phyloP scores from a whole-genome alignment of 2,113 vertebrate species.

The Epinephelus cyanopodus region DNA sequence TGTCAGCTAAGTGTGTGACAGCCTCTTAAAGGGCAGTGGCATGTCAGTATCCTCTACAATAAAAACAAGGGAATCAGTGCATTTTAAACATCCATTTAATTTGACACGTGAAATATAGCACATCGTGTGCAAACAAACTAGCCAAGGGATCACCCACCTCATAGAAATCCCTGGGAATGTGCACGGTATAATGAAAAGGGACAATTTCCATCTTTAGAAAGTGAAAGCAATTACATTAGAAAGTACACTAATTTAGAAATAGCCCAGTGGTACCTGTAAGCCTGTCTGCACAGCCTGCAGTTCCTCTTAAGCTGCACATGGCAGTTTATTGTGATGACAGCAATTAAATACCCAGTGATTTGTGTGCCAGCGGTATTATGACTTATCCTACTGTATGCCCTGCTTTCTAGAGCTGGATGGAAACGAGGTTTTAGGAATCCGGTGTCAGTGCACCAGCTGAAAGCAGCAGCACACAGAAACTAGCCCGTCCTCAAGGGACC shows the following conservation, averaged over 20 bases:
- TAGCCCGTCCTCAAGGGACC: slow-evolving; percentile 56
- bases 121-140: slow-evolving; percentile 34
- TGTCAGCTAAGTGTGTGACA: not conserved
- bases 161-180: slow-evolving; percentile 40
- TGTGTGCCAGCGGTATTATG: slow-evolving; percentile 72
- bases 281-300: slow-evolving; percentile 61
- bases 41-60: not conserved
- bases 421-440: slow-evolving; percentile 47
- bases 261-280: slow-evolving; percentile 75
- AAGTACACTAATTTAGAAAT: slow-evolving; percentile 75
- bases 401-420: slow-evolving; percentile 43
- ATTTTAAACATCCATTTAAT: slow-evolving; percentile 39
- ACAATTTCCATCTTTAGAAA: slow-evolving; percentile 66
- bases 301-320: slow-evolving; percentile 70
- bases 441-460: slow-evolving; percentile 37
- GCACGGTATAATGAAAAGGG: slow-evolving; percentile 55
- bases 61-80: not conserved
- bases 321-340: slow-evolving; percentile 74
- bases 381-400: slow-evolving; percentile 63
- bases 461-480: slow-evolving; percentile 40
- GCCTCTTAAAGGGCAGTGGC: not conserved
- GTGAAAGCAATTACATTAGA: slow-evolving; percentile 76
- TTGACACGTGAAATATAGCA: slow-evolving; percentile 20
- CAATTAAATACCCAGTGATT: slow-evolving; percentile 80
- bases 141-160: slow-evolving; percentile 15